These are phyloP conservation scores for Euura lappo DNA, from an alignment of 1,140 invertebrate species.

Conservation along the genomic window DNA sequence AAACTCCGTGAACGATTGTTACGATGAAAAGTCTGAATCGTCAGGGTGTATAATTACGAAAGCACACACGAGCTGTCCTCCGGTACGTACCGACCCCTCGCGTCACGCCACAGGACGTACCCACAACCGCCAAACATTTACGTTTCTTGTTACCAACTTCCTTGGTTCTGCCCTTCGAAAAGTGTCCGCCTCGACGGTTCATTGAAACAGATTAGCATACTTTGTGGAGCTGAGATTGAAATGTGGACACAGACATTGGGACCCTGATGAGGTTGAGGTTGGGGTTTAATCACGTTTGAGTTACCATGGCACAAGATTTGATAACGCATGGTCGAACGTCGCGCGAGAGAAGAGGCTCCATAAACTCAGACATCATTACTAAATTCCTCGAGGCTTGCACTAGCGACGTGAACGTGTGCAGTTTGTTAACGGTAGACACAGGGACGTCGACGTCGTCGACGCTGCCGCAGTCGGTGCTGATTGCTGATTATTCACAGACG, in stretches of 20 bases:
- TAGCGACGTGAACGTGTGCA: conserved; percentile 35
- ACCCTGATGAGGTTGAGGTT: conserved; percentile 31
- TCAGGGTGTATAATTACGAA: background rate
- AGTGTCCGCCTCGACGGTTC: conserved; percentile 42
- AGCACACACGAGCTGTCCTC: background rate
- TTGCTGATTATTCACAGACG: conserved; percentile 47
- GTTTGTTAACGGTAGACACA: conserved; percentile 34
- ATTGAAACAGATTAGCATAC: conserved; percentile 47
- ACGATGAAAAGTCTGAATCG: conserved; percentile 3
- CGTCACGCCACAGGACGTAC: background rate
- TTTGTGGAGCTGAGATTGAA: background rate
- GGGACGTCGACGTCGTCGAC: conserved; percentile 17
- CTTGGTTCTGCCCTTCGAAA: conserved; percentile 29
- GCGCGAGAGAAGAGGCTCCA: conserved; percentile 31
- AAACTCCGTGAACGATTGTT: conserved; percentile 29
- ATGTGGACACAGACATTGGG: background rate
- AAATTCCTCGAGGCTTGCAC: conserved; percentile 28
- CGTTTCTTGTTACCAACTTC: conserved; percentile 30
- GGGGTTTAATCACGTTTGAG: background rate
- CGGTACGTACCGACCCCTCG: background rate
- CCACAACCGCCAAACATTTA: conserved; percentile 31
- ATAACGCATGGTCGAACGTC: background rate
- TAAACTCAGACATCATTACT: conserved; percentile 25
- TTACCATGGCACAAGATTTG: no score
- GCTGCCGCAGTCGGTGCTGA: conserved; percentile 44